These are phyloP conservation scores for Romanomermis culicivorax DNA, from an alignment of 2,888 invertebrate species.

Conservation along the genomic window DNA sequence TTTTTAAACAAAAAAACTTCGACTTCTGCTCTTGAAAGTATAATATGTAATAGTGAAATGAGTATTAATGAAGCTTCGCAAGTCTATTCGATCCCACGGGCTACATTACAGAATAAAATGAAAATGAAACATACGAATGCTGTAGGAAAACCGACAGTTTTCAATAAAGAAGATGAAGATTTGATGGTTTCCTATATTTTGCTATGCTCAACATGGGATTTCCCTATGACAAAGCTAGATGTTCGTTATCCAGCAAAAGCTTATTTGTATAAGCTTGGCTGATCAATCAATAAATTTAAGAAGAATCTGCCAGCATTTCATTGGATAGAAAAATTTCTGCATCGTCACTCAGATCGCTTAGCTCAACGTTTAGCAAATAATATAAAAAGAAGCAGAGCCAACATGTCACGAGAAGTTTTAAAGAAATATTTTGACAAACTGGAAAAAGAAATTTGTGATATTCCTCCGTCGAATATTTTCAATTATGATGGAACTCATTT, in stretches of 20 bases:
- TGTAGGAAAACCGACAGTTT: not conserved
- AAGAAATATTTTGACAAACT: slow-evolving; percentile 10
- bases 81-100: not conserved
- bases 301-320: not conserved
- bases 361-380: slow-evolving; percentile 8
- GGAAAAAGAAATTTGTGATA: not conserved
- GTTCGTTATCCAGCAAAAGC: slow-evolving; percentile 6
- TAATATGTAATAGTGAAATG: not conserved
- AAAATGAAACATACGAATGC: not conserved
- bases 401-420: slow-evolving; percentile 7
- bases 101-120: not conserved
- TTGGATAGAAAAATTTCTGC: slow-evolving; percentile 6
- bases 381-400: slow-evolving; percentile 7
- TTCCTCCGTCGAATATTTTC: slow-evolving; percentile 17
- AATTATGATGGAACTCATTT: slow-evolving; percentile 29
- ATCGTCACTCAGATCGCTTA: slow-evolving; percentile 7
- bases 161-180: not conserved
- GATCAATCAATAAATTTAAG: not conserved
- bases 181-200: not conserved
- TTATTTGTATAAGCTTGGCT: not conserved
- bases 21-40: too few species aligned
- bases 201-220: not conserved
- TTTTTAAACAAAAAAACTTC: too few species aligned
- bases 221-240: not conserved
- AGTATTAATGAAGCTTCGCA: not conserved